Base-by-base conservation (phyloP, 1,140 invertebrate species). In the Drosophila kohkoa region DNA sequence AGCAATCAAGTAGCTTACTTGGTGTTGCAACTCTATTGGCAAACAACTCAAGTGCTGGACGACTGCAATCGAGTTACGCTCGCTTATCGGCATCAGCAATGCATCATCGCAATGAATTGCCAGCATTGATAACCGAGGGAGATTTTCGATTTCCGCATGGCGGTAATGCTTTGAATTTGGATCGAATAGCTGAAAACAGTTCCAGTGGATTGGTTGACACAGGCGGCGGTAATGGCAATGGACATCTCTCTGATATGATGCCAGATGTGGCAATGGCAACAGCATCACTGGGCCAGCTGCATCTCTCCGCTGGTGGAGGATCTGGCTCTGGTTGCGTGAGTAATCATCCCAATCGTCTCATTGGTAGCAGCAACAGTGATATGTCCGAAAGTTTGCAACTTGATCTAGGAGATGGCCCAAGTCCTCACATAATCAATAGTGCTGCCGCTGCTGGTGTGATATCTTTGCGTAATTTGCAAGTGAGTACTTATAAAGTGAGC, bases 211-310 rank as follows among this genome's bases (percentile, higher is more conserved):
- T 90, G 28, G 87, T 90, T 28, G 87, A 90, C 45, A 81, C 71
- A 15, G 92, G 73, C 8, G 8, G 35, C 2, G 35, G 35, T 10
- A 38, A 38, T 38, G 35, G 35, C 46, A 93, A 95, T 58, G 95
- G 95, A 28, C 95, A 96, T 80, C 92, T 97, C 38, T 97, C 96
- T 55, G 96, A 96, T 74, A 95, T 96, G 79, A 97, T 97, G 96
- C 97, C 97, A 1, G 97, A 97, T 92, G 96, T 97, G 52, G 96
- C 97, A n/a, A 96, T 97, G 96, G 96, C 96, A 35, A 97, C 96
- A 0, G 94, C 96, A 2, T 96, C 96, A 0, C 93, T 97, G 45
- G 94, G 94, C 10, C 95, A 95, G 70, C 93, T 96, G 55, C 95
- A 95, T 79, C 72, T 93, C 20, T 75, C 72, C 54, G 68, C 68